Base-by-base conservation (phyloP, 2,797 vertebrate species). In the Apogon hyalosoma region DNA sequence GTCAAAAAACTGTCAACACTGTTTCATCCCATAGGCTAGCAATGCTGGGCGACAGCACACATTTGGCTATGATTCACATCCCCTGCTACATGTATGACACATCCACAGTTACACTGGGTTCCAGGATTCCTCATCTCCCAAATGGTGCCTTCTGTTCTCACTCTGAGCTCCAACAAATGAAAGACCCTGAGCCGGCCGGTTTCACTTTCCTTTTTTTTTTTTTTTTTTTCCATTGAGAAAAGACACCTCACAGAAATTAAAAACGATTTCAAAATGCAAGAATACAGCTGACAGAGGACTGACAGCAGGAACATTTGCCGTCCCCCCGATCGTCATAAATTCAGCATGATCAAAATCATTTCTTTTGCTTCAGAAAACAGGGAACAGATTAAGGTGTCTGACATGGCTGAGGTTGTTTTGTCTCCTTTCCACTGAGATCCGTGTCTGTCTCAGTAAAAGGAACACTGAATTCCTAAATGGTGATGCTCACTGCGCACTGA, bases 111-210 rank as follows among this genome's bases (percentile, higher is more conserved):
- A 88, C 88, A 83, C 75, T 87, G 38, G 54, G 85, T 87, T 88
- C 87, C 88, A 88, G 82, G 45, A 80, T 83, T 84, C 85, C 77
- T 85, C 83, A 86, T 85, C 88, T 90, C 84, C 85, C 88, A 90
- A 91, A 90, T 86, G 85, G 82, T 83, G 89, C 88, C 90, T 90
- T 90, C 90, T 92, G 90, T 80, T 91, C 85, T 73, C 80, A 68
- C 83, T 83, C 84, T 68, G 73, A 45, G 65, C 75, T 47, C 52
- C 66, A 64, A 78, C 77, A 69, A 75, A 77, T 70, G 61, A 58
- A 41, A 46, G 47, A 73, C 75, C 75, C 49, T 21, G 51, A 79
- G 48, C 31, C 15, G 41, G 19, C 41, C 3, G 1, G 11, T 73
- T 69, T 51, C 19, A 64, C 62, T 80, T 60, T 65, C 19, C 7